Conservation (phyloP, 2,888 invertebrate species). For the Tanypteryx hageni region DNA sequence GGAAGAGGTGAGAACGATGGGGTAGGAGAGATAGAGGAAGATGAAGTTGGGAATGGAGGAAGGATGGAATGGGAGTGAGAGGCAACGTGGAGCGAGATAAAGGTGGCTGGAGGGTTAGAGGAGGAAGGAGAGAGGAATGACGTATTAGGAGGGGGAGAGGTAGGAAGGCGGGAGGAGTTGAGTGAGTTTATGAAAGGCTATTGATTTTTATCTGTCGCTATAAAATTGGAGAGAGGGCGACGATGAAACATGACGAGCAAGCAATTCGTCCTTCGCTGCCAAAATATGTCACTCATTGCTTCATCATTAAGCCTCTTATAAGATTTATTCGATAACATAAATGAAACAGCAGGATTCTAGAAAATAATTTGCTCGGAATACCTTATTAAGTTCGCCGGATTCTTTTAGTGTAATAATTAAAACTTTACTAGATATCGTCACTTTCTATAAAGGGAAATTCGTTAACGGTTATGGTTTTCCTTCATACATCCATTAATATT, state of each 20-base stretch:
- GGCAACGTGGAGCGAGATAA: neutral
- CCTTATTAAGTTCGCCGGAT: no score
- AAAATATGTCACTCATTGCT: neutral
- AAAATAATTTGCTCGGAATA: no score
- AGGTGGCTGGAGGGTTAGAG: neutral
- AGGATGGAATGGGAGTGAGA: neutral
- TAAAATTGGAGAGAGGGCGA: neutral
- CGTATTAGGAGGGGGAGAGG: neutral
- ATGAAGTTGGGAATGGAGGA: neutral
- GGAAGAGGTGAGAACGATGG: neutral
- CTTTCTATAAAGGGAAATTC: no score
- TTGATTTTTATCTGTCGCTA: slow-evolving; percentile 26
- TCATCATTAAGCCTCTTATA: neutral
- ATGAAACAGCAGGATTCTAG: no score
- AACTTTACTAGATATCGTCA: no score
- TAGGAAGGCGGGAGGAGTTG: neutral
- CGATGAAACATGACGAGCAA: neutral
- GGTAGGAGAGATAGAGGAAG: no score
- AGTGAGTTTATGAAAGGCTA: slow-evolving; percentile 9
- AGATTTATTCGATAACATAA: no score
- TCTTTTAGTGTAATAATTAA: no score
- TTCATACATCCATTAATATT: no score
- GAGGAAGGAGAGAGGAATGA: neutral
- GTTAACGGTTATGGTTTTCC: no score
- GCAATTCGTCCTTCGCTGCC: neutral